Base-by-base conservation (phyloP, 2,888 invertebrate species). In the Biston stratarius region DNA sequence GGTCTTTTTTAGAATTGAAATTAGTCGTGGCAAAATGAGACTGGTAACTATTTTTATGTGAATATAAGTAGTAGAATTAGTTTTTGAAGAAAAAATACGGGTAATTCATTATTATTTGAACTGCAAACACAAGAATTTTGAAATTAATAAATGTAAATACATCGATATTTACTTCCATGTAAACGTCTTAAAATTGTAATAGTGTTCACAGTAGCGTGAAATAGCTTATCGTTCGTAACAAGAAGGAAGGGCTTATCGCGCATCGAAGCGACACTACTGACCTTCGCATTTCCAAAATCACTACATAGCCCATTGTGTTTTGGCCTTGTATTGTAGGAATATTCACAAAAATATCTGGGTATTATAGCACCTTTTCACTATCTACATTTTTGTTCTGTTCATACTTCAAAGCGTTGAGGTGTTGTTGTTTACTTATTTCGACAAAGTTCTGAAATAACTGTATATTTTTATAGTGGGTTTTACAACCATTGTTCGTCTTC, bases 211-310 rank as follows among this genome's bases (percentile, higher is more conserved):
- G 77, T 72, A 77, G 83, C 90, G 84, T 92, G 88, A 88, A 91
- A 90, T 88, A 86, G 83, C 83, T 84, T 85, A 86, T 87, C 85
- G 82, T 75, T 74, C 69, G 76, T 82, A 86, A 86, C 85, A 84
- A 83, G 86, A 72, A 85, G 87, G 87, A 86, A 89, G 84, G 85
- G 84, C 85, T 88, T 89, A 90, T 91, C 90, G 78, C 45, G 70
- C 74, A 87, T 90, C 88, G 71, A 71, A 79, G 61, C 82, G 82
- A 85, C 84, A 85, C 71, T 63, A 61, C 57, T 84, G 88, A 87
- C 92, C 92, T 92, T 91, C 87, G 77, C 85, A 85, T 92, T 92
- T 91, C 85, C 91, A 92, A 93, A 92, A 91, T 89, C 83, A 83
- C 83, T 61, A 80, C 76, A 70, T 73, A 76, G 77, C 73, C 89